phyloP scores from a whole-genome alignment of 2,797 vertebrate species.

The Helarctos malayanus region DNA sequence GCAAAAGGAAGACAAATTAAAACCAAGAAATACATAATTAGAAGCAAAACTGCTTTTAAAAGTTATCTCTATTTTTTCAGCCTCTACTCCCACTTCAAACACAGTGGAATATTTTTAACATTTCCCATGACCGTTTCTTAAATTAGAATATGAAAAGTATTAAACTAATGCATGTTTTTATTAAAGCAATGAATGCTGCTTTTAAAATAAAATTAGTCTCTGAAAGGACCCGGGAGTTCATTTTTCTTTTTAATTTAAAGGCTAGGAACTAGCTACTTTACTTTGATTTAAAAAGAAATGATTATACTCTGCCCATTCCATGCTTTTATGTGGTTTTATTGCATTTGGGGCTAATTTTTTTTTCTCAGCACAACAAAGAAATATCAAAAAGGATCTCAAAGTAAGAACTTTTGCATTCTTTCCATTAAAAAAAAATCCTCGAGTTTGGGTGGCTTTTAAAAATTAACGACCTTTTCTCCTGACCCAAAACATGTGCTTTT shows the following conservation, averaged over 20 bases:
- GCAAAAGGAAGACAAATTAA: not conserved
- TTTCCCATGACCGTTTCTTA: slow-evolving; percentile 63
- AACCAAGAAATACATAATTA: slow-evolving; percentile 60
- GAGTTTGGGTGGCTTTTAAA: slow-evolving; percentile 19
- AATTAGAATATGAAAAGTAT: slow-evolving; percentile 62
- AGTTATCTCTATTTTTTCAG: slow-evolving; percentile 8
- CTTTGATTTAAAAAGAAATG: slow-evolving; percentile 47
- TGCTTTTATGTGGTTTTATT: slow-evolving; percentile 29
- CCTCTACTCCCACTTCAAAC: slow-evolving; percentile 35
- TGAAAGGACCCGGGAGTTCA: slow-evolving; percentile 19
- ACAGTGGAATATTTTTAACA: slow-evolving; percentile 57
- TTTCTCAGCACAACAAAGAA: slow-evolving; percentile 31
- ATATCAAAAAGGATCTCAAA: not conserved
- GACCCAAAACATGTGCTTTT: not conserved
- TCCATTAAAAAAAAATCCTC: not conserved
- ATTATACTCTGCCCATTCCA: not conserved
- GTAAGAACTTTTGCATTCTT: not conserved
- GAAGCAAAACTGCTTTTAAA: slow-evolving; percentile 49
- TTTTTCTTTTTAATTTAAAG: slow-evolving; percentile 61
- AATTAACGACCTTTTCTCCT: not conserved
- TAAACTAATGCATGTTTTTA: slow-evolving; percentile 3
- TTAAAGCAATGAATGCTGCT: slow-evolving; percentile 60
- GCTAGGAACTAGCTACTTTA: slow-evolving; percentile 17
- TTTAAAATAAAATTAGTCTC: slow-evolving; percentile 68
- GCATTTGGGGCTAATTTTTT: not conserved